These are phyloP conservation scores for Armadillidium nasatum DNA, from an alignment of 1,140 invertebrate genomes.

Conservation along the genomic window DNA sequence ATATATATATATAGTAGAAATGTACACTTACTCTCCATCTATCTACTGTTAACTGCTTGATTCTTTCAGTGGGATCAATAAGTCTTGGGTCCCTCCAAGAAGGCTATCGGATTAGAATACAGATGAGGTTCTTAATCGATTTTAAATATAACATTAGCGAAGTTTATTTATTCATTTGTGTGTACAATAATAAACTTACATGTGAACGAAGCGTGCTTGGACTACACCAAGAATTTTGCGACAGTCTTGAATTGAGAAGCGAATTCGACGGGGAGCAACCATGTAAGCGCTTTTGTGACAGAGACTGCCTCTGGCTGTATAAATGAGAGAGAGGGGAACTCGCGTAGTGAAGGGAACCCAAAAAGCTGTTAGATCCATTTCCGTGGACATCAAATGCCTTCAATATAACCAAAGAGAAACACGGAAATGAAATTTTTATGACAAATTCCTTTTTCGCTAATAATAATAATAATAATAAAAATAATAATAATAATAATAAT, in stretches of 20 bases:
- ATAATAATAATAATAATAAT: too few species aligned
- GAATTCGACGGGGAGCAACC: slow-evolving; percentile 35
- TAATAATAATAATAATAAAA: too few species aligned
- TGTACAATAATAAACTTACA: slow-evolving; percentile 21
- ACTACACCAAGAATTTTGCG: slow-evolving; percentile 37
- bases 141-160: not conserved
- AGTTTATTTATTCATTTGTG: not conserved
- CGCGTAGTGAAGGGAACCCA: slow-evolving; percentile 41
- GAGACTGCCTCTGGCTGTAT: slow-evolving; percentile 34
- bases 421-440: too few species aligned
- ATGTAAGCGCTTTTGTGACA: too few species aligned
- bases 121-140: not conserved
- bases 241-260: slow-evolving; percentile 31
- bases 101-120: slow-evolving; percentile 18
- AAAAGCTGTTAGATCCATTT: slow-evolving; percentile 18
- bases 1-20: too few species aligned
- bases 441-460: too few species aligned
- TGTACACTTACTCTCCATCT: slow-evolving; percentile 39
- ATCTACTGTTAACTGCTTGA: slow-evolving; percentile 37
- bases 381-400: slow-evolving; percentile 1
- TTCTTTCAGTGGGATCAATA: slow-evolving; percentile 37
- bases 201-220: slow-evolving; percentile 37
- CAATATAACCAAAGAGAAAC: too few species aligned
- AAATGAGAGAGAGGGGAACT: slow-evolving; percentile 39
- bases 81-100: slow-evolving; percentile 41